Base-by-base conservation (phyloP, 2,888 invertebrate species). In the Tipula lateralis region DNA sequence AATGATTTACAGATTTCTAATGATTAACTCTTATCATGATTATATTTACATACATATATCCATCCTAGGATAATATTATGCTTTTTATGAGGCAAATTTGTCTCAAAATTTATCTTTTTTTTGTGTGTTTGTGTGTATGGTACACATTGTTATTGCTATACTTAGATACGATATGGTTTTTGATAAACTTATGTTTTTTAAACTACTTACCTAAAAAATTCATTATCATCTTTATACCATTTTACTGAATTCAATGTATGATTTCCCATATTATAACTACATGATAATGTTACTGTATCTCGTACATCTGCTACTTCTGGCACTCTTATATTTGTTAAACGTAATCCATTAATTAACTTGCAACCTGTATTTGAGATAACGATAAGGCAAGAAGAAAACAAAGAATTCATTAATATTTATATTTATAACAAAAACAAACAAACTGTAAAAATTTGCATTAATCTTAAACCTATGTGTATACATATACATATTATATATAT, bases 161-260 rank as follows among this genome's bases (percentile, higher is more conserved):
- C 16, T 16, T 44, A 36, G 32, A 36, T 36, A 36, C 12, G 5
- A 44, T 66, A 24, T 12, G 66, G 66, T 24, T 24, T 66, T 66
- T 66, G 66, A 24, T 66, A 66, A 66, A 66, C 66, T 66, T 66
- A 66, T 66, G 66, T 66, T 66, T 66, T 24, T 50, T 24, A 66
- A 66, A 66, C 66, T 24, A 82, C 88, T 87, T 86, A 90, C 90
- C 90, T 89, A 88, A 89, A 90, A 89, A 90, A 90, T 87, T 90
- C 90, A 85, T 87, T 88, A 36, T 88, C 89, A 88, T 90, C 89
- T 87, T 90, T 90, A 86, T 90, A 90, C 90, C 90, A 90, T 88
- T 90, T 90, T 85, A 90, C 90, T 3, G 90, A 90, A 87, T 90
- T 90, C 86, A 90, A 88, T 39, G 89, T 90, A 86, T 90, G 89